These are phyloP conservation scores for Nesogale talazaci DNA, from an alignment of 2,113 vertebrate species.

Conservation along the genomic window DNA sequence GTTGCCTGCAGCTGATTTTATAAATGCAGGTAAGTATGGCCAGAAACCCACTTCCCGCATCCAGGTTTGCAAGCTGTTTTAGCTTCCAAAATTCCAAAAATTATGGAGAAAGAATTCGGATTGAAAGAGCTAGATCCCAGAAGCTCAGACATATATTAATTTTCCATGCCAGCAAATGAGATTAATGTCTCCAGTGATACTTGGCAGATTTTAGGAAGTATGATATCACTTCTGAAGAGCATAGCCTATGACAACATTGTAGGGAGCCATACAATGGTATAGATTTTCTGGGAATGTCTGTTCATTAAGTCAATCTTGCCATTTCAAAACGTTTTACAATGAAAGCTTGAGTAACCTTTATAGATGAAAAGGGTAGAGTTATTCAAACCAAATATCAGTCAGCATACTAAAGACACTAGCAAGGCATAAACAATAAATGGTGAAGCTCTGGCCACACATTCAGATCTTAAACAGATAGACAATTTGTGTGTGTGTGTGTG, in stretches of 20 bases:
- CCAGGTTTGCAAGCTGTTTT: neutral
- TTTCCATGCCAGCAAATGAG: neutral
- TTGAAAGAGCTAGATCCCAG: neutral
- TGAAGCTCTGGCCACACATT: neutral
- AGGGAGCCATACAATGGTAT: neutral
- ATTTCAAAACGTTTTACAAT: slow-evolving; percentile 12
- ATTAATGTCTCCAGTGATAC: neutral
- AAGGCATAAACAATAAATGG: neutral
- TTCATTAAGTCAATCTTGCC: neutral
- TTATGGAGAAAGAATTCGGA: neutral
- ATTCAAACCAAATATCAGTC: neutral
- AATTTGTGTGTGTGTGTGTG: too few relatives aligned
- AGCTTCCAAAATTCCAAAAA: neutral
- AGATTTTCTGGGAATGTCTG: neutral
- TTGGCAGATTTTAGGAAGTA: neutral
- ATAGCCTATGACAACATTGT: neutral
- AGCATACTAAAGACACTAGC: neutral
- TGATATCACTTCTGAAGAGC: neutral
- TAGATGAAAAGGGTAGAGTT: neutral
- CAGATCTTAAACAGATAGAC: too few relatives aligned
- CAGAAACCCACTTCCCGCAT: neutral
- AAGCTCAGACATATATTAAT: neutral
- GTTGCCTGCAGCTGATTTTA: neutral
- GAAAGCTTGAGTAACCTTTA: neutral
- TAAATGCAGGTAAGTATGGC: neutral